Conservation (phyloP, 2,888 invertebrate genomes). For the Eupithecia pulchellata region DNA sequence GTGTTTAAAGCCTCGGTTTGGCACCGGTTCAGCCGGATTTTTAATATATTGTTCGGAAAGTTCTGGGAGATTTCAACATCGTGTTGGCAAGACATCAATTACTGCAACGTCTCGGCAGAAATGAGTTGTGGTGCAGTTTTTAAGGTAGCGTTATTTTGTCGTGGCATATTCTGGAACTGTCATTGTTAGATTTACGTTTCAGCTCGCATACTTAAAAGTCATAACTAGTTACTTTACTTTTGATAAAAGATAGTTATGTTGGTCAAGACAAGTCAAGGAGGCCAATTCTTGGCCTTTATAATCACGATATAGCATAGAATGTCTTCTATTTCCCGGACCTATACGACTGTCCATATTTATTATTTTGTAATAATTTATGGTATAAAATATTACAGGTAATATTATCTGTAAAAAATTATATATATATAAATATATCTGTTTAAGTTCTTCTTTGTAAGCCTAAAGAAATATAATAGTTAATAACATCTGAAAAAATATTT, state of each 20-base stretch:
- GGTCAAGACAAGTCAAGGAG: background rate
- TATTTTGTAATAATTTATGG: no score
- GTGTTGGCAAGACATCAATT: conserved; percentile 40
- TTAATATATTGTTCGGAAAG: conserved; percentile 40
- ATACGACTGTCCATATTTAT: no score
- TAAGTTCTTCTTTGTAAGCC: no score
- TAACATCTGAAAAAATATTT: no score
- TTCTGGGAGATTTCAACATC: conserved; percentile 33
- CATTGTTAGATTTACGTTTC: background rate
- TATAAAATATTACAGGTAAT: no score
- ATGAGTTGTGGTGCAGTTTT: conserved; percentile 11
- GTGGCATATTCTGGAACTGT: background rate
- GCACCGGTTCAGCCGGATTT: conserved; percentile 41
- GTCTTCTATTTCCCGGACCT: background rate
- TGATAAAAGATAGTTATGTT: background rate
- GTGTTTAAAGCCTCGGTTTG: conserved; percentile 43
- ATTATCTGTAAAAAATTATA: no score
- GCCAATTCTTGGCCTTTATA: no score
- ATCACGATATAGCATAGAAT: background rate
- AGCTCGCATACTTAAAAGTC: background rate
- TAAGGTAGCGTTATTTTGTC: conserved; percentile 1
- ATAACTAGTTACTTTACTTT: background rate
- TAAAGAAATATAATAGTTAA: no score
- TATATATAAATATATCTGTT: no score
- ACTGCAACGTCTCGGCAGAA: conserved; percentile 19